Evolutionary conservation across 2,113 vertebrate genomes (phyloP).

Genomic region (Anoplopoma fimbria): DNA sequence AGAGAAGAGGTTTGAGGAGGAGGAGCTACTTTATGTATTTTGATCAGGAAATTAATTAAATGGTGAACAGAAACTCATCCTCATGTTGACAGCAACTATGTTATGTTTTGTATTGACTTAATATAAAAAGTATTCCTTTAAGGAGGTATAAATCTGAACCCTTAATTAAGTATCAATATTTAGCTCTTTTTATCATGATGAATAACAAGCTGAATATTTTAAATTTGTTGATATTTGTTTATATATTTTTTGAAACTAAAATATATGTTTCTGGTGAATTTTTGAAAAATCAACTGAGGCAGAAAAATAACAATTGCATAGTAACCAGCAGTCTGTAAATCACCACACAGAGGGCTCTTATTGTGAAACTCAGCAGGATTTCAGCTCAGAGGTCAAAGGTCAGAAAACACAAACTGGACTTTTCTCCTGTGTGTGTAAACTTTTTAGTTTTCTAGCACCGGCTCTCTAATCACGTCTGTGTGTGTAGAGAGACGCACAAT

Average conservation of each 20-base stretch:
- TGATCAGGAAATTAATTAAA: neutral
- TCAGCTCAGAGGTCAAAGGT: slow-evolving; percentile 49
- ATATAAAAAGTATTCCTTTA: neutral
- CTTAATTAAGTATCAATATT: neutral
- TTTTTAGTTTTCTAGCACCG: slow-evolving; percentile 48
- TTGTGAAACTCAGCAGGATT: neutral
- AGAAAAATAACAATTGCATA: neutral
- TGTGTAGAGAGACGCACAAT: slow-evolving; percentile 41
- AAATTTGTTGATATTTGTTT: neutral
- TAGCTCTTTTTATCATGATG: neutral
- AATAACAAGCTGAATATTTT: neutral
- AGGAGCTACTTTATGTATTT: neutral
- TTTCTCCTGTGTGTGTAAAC: neutral
- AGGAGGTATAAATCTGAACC: neutral
- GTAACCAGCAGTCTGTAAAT: neutral
- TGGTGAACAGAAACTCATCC: neutral
- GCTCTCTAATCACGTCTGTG: slow-evolving; percentile 57
- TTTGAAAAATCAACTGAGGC: neutral
- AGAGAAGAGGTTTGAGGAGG: neutral
- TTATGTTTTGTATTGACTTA: neutral
- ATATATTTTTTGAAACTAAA: neutral
- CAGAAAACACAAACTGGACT: slow-evolving; percentile 7
- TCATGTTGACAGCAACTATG: neutral
- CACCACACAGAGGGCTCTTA: slow-evolving; percentile 4
- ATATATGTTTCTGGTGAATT: neutral